Evolutionary conservation across 2,113 vertebrate species (phyloP).

Genomic region (Prolemur simus): DNA sequence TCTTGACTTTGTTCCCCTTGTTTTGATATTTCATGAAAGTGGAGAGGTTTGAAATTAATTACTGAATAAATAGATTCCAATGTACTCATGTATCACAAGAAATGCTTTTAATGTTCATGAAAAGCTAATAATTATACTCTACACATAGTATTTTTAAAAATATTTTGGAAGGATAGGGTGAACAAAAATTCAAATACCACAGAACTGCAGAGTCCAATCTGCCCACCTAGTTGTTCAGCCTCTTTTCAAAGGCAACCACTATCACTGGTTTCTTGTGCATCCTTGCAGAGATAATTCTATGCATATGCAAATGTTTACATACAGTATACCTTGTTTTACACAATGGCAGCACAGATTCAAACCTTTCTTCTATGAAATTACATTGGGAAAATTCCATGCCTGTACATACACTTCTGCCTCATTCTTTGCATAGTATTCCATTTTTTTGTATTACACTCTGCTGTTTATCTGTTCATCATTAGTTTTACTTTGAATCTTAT

Average conservation of each 20-base stretch:
- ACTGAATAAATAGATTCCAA: neutral
- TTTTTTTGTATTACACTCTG: neutral
- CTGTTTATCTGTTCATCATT: neutral
- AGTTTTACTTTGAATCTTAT: neutral
- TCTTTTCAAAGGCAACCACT: neutral
- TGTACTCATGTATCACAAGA: neutral
- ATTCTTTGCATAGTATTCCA: neutral
- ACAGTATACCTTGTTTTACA: neutral
- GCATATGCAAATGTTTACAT: neutral
- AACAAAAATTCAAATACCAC: neutral
- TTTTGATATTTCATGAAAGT: neutral
- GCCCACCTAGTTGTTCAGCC: neutral
- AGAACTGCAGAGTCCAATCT: neutral
- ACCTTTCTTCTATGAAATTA: neutral
- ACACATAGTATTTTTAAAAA: neutral
- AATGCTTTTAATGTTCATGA: neutral
- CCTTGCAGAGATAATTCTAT: neutral
- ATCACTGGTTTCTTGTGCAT: neutral
- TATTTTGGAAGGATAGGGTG: neutral
- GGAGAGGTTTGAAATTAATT: neutral
- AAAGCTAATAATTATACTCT: conserved; percentile 9
- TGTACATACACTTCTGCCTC: neutral
- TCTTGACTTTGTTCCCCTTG: neutral
- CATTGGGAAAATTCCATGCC: neutral
- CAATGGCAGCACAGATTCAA: neutral